These are phyloP conservation scores for Leptura quadrifasciata DNA, from an alignment of 2,888 invertebrate genomes.

Conservation along the genomic window DNA sequence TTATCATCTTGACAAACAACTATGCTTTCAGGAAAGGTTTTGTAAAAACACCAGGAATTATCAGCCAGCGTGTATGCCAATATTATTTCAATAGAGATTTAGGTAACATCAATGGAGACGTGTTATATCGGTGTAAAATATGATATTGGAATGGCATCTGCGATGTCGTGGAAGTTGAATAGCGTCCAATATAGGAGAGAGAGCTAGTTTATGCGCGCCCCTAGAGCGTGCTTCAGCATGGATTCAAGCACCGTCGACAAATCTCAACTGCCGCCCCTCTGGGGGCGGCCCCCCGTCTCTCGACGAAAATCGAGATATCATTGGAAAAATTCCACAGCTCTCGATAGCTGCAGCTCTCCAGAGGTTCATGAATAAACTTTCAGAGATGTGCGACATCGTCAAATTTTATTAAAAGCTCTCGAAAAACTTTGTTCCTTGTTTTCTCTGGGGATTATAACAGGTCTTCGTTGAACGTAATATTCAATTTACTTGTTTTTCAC, in stretches of 20 bases:
- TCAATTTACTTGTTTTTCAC: constrained; percentile 22
- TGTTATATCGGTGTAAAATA: constrained; percentile 35
- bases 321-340: constrained; percentile 52
- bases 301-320: constrained; percentile 54
- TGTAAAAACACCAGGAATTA: background rate
- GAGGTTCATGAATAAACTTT: constrained; percentile 56
- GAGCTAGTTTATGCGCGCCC: constrained; percentile 37
- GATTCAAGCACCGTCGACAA: constrained; percentile 49
- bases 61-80: background rate
- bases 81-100: constrained; percentile 7
- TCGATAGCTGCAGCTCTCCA: constrained; percentile 52
- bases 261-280: constrained; percentile 43
- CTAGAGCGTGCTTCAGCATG: constrained; percentile 42
- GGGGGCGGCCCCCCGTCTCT: constrained; percentile 25
- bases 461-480: constrained; percentile 18
- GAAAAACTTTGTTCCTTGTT: constrained; percentile 38
- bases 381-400: constrained; percentile 52
- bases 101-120: constrained; percentile 21
- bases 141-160: constrained; percentile 28
- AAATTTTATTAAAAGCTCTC: constrained; percentile 56
- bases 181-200: constrained; percentile 28
- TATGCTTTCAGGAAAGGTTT: background rate
- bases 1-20: background rate
- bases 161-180: constrained; percentile 19
- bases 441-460: constrained; percentile 25